These are phyloP conservation scores for Picathartes gymnocephalus DNA, from an alignment of 2,113 vertebrate species.

Conservation along the genomic window DNA sequence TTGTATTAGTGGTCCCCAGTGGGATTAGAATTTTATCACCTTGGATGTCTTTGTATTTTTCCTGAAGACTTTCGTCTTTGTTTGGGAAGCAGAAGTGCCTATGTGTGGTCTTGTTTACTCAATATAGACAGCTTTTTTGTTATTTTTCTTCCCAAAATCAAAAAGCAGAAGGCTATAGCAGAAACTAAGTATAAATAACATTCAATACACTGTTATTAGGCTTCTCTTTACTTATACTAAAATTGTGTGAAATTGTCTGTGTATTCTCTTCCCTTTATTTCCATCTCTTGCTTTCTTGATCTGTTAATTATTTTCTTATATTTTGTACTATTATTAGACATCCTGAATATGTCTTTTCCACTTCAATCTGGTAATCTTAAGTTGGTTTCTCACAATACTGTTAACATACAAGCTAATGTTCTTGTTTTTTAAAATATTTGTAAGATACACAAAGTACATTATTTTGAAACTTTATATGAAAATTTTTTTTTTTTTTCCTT, in stretches of 20 bases:
- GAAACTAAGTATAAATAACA: background rate
- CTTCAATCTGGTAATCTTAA: background rate
- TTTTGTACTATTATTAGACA: background rate
- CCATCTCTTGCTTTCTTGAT: background rate
- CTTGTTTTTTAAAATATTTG: background rate
- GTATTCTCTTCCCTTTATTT: background rate
- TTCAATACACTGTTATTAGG: background rate
- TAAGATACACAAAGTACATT: background rate
- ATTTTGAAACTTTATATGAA: background rate
- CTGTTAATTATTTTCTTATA: background rate
- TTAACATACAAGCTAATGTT: background rate
- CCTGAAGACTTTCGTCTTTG: background rate
- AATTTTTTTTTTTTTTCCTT: background rate
- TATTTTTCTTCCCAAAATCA: background rate
- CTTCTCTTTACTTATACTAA: background rate
- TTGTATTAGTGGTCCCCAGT: background rate
- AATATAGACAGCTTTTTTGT: background rate
- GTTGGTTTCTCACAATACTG: background rate
- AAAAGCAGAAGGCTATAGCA: background rate
- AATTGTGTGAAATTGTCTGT: background rate
- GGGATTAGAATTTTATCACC: constrained; percentile 14
- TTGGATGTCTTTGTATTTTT: constrained; percentile 23
- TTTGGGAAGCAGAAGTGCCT: background rate
- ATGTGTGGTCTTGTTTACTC: constrained; percentile 29
- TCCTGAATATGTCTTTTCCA: background rate